Conservation (phyloP, 1,140 invertebrate genomes). For the Plutomurus gul region DNA sequence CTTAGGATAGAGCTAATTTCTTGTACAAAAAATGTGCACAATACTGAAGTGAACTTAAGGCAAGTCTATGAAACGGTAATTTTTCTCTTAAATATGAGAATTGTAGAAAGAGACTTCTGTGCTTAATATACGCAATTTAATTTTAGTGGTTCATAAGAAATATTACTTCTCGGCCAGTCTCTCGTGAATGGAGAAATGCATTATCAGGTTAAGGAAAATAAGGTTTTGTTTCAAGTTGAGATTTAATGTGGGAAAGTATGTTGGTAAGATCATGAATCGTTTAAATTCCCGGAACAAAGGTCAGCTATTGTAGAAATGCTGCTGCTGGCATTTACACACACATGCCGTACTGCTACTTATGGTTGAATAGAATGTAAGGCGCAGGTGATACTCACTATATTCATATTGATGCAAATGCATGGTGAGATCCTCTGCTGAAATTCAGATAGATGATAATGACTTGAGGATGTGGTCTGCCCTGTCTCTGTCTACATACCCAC, state of each 20-base stretch:
- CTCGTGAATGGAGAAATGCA: no score
- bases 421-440: not conserved
- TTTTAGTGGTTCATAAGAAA: no score
- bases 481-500: no score
- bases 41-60: no score
- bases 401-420: no score
- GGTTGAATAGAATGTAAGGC: not conserved
- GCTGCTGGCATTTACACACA: not conserved
- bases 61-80: no score
- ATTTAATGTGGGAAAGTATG: constrained; percentile 17
- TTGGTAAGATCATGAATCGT: constrained; percentile 4
- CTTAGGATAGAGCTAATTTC: no score
- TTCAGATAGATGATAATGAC: not conserved
- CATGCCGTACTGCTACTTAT: not conserved
- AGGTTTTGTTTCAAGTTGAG: not conserved
- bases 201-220: not conserved
- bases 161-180: no score
- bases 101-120: no score
- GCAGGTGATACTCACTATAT: not conserved
- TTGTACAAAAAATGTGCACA: no score
- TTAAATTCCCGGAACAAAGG: constrained; percentile 26
- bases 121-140: no score
- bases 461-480: constrained; percentile 10
- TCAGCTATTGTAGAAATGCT: not conserved
- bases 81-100: no score